A percentile compares a stretch with the other conserved stretches of the same genome.
phyloP scores from a whole-genome alignment of 2,797 vertebrate genomes.

The Urophycis tenuis region DNA sequence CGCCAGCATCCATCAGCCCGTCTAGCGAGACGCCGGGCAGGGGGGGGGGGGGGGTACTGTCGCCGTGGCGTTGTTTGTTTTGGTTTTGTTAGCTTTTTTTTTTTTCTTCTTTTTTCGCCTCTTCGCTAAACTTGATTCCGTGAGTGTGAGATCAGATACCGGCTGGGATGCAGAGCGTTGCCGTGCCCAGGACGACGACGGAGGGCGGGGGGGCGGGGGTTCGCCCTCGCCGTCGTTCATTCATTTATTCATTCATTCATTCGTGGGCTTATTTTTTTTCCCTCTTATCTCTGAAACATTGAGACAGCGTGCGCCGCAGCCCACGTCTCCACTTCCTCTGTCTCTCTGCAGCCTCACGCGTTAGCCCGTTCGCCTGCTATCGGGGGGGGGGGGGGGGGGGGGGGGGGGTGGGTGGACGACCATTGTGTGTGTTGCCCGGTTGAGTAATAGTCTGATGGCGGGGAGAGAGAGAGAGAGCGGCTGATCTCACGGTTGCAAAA shows the following conservation, averaged over 20 bases:
- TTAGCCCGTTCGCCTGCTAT: slow-evolving; percentile 57
- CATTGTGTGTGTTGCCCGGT: slow-evolving; percentile 51
- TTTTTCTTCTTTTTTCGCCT: too few relatives aligned
- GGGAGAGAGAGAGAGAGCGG: slow-evolving; percentile 31
- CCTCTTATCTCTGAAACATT: too few relatives aligned
- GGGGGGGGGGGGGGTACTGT: slow-evolving; percentile 37
- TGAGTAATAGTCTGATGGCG: slow-evolving; percentile 51
- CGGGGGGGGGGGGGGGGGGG: too few relatives aligned
- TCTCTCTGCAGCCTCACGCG: slow-evolving; percentile 56
- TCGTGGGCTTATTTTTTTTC: neutral
- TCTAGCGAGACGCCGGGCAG: slow-evolving; percentile 32
- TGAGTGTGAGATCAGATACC: slow-evolving; percentile 35
- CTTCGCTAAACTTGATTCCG: slow-evolving; percentile 33
- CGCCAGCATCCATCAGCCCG: slow-evolving; percentile 44
- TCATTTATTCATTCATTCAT: neutral
- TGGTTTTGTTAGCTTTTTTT: slow-evolving; percentile 9
- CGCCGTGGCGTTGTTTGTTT: slow-evolving; percentile 43
- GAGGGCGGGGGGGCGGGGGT: too few relatives aligned
- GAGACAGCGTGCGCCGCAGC: neutral
- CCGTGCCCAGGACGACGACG: too few relatives aligned
- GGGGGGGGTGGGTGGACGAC: too few relatives aligned
- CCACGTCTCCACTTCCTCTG: slow-evolving; percentile 37
- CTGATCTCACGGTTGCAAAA: slow-evolving; percentile 51
- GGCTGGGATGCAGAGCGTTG: neutral
- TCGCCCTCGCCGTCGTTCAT: neutral